phyloP scores from a whole-genome alignment of 2,113 vertebrate species.

The Empidonax alnorum region DNA sequence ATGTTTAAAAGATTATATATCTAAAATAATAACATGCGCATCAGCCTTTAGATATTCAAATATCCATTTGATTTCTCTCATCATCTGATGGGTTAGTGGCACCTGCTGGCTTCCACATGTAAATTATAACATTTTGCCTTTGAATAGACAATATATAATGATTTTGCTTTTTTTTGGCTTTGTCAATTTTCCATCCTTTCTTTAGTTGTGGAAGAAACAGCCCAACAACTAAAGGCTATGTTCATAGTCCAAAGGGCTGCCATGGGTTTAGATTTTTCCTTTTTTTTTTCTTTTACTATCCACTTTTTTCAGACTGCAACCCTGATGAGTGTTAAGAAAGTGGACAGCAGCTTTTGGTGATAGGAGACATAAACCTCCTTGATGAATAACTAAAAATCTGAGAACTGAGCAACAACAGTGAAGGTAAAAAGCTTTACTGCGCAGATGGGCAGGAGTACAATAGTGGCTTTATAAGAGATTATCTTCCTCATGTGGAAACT shows the following conservation, averaged over 20 bases:
- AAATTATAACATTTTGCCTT: neutral
- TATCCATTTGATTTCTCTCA: neutral
- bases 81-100: neutral
- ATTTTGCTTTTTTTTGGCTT: neutral
- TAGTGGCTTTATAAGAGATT: neutral
- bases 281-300: neutral
- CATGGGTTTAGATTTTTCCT: neutral
- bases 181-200: neutral
- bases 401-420: neutral
- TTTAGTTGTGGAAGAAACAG: neutral
- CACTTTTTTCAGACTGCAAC: neutral
- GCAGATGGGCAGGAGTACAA: neutral
- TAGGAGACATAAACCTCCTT: neutral
- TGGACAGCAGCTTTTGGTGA: neutral
- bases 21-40: neutral
- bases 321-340: neutral
- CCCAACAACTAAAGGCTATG: neutral
- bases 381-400: neutral
- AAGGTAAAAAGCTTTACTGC: neutral
- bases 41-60: neutral
- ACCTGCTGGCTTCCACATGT: neutral
- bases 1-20: neutral
- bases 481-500: neutral
- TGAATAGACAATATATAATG: neutral
- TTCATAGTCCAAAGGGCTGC: neutral